Conservation (phyloP, 2,797 vertebrate species). For the Thripadectes ignobilis region DNA sequence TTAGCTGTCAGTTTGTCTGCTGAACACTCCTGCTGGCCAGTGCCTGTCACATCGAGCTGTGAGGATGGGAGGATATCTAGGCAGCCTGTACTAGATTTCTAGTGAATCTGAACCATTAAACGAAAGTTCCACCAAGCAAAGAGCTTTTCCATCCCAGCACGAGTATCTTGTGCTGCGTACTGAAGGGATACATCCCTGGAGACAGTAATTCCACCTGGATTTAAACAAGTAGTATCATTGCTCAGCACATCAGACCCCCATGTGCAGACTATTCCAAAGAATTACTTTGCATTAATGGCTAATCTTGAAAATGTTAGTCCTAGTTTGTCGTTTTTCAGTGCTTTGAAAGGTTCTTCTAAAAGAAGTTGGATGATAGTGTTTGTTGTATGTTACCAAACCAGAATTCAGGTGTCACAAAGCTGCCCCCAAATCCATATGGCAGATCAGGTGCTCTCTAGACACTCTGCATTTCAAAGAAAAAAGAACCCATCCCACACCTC, state of each 20-base stretch:
- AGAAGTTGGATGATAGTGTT: background rate
- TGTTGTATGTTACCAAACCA: background rate
- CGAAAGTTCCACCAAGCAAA: background rate
- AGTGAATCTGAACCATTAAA: background rate
- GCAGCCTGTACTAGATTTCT: background rate
- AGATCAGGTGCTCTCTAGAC: constrained; percentile 20
- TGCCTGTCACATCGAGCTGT: background rate
- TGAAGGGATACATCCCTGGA: background rate
- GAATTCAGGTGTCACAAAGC: background rate
- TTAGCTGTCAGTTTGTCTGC: background rate
- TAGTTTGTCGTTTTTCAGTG: background rate
- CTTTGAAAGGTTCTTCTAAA: background rate
- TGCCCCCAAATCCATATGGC: background rate
- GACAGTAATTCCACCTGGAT: background rate
- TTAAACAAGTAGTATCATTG: background rate
- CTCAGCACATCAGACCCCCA: background rate
- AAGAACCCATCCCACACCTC: background rate
- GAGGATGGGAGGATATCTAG: background rate
- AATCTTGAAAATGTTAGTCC: background rate
- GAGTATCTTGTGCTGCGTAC: background rate
- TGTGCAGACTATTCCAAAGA: background rate
- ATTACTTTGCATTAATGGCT: background rate
- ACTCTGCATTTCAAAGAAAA: constrained; percentile 57
- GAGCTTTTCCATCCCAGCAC: background rate
- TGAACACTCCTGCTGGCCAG: background rate